Base-by-base conservation (phyloP, 2,888 invertebrate genomes). In the Poecilobothrus nobilitatus region DNA sequence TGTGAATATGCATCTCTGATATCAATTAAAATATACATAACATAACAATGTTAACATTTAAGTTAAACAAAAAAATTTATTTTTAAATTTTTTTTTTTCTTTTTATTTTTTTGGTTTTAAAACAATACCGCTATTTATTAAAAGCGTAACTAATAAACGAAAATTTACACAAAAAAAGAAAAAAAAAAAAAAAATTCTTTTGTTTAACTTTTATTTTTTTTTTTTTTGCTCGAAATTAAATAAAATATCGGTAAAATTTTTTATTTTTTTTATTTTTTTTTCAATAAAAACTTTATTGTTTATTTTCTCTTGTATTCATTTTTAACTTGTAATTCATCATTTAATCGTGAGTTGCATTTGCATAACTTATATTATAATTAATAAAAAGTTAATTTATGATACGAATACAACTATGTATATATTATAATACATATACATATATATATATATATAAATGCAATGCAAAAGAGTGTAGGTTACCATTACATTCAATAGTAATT, bases 301-400 rank as follows among this genome's bases (percentile, higher is more conserved):
- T 27, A 5, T 27, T 27, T 27, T 37, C 37, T 37, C 37, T 37
- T 37, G 8, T 37, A 10, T 10, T 37, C 1, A 37, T 53, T 12
- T 18, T 53, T 53, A 12, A 15, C n/a, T n/a, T 53, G 53, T 53
- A n/a, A 53, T 12, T 53, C 9, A 12, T 53, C 18, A 53, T 18
- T 18, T 53, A 53, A 53, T 53, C 53, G 53, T 53, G 53, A 53
- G 18, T 53, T 53, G 53, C 53, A 53, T 53, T 53, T 53, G 53
- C 53, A 53, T 53, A 53, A 53, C 18, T 53, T 53, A 15, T 53
- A 53, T 12, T 15, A 41, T 27, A 27, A 27, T 27, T 27, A 27
- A 27, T 27, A 27, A 27, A 27, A 27, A 27, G 27, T 27, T 27
- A 27, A 27, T 4, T 27, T 27, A 27, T 27, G 27, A 27, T 27